Conservation (phyloP, 2,797 vertebrate genomes). For the Margarornis squamiger region DNA sequence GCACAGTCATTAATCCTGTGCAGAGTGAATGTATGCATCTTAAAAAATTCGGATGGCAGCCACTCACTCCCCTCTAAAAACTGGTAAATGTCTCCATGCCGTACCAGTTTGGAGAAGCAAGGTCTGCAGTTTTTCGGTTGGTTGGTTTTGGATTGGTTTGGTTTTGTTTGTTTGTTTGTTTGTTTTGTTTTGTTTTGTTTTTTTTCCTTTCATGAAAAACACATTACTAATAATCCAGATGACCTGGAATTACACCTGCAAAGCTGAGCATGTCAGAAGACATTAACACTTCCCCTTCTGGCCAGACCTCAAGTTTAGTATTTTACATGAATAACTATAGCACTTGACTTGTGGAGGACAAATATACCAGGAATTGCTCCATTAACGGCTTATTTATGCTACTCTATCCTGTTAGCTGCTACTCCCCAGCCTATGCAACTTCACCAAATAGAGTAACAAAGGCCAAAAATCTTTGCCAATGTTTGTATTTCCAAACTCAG, state of each 20-base stretch:
- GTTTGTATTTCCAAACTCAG: not conserved
- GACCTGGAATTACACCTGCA: not conserved
- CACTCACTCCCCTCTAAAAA: not conserved
- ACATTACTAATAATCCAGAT: not conserved
- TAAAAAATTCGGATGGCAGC: not conserved
- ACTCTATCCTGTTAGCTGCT: not conserved
- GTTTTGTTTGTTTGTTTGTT: too few relatives aligned
- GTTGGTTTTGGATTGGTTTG: too few relatives aligned
- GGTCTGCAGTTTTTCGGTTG: not conserved
- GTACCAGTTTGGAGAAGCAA: not conserved
- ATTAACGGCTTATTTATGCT: not conserved
- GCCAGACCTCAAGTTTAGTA: not conserved
- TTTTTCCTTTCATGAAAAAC: not conserved
- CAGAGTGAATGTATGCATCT: rapidly evolving
- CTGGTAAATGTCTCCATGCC: not conserved
- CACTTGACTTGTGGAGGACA: not conserved
- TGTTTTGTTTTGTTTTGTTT: not conserved
- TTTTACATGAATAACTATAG: not conserved
- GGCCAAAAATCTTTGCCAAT: not conserved
- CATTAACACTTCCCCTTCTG: not conserved
- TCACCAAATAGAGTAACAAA: not conserved
- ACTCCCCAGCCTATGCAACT: not conserved
- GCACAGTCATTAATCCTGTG: not conserved
- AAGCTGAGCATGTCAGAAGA: not conserved
- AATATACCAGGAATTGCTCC: not conserved